These are phyloP conservation scores for Paralvinella palmiformis DNA, from an alignment of 1,140 invertebrate genomes.

Conservation along the genomic window DNA sequence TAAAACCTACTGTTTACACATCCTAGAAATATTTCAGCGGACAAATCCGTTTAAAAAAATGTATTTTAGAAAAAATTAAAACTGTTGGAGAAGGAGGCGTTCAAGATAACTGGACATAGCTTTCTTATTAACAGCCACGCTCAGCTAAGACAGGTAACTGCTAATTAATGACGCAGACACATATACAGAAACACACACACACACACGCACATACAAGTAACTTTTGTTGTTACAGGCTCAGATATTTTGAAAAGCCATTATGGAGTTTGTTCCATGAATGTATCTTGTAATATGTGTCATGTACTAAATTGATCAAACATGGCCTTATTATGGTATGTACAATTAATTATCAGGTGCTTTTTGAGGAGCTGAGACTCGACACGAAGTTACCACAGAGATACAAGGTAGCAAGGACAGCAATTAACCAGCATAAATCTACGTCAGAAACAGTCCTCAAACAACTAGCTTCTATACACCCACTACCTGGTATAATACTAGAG, in stretches of 20 bases:
- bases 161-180: too few relatives aligned
- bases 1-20: too few relatives aligned
- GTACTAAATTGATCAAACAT: not conserved
- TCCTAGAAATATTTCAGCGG: too few relatives aligned
- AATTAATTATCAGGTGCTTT: slow-evolving; percentile 53
- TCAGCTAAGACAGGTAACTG: slow-evolving; percentile 52
- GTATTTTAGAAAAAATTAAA: slow-evolving; percentile 43
- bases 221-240: not conserved
- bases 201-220: not conserved
- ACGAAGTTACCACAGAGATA: slow-evolving; percentile 40
- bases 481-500: slow-evolving; percentile 55
- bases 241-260: not conserved
- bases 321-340: too few relatives aligned
- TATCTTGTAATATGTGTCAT: not conserved
- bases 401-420: slow-evolving; percentile 50
- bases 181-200: too few relatives aligned
- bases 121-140: slow-evolving; percentile 54
- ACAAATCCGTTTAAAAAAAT: too few relatives aligned
- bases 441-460: slow-evolving; percentile 54
- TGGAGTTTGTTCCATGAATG: not conserved
- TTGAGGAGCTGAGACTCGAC: slow-evolving; percentile 56
- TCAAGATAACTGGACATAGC: slow-evolving; percentile 48
- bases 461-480: slow-evolving; percentile 50
- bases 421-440: slow-evolving; percentile 54
- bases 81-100: slow-evolving; percentile 48